A percentile compares a stretch with the other conserved stretches of the same genome.
Conservation (phyloP, 2,888 invertebrate genomes). For the Willowsia nigromaculata region DNA sequence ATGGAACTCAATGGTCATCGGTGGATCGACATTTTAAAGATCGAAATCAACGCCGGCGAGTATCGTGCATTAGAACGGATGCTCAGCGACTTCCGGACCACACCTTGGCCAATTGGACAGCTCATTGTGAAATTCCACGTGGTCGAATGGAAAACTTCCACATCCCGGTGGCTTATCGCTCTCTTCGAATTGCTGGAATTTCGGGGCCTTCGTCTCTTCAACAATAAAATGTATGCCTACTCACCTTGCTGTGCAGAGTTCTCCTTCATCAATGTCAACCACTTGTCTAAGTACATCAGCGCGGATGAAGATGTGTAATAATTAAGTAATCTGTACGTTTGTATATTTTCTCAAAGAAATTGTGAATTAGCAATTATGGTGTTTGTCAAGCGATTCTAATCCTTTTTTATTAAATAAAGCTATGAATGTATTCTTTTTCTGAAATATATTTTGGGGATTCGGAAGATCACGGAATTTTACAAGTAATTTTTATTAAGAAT, state of each 20-base stretch:
- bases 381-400: no score
- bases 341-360: no score
- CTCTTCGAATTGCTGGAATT: background rate
- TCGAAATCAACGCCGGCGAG: background rate
- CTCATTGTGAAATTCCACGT: background rate
- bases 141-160: background rate
- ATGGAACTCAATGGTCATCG: conserved; percentile 19
- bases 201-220: background rate
- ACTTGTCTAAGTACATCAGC: background rate
- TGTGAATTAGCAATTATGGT: no score
- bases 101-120: background rate
- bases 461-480: no score
- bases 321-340: no score
- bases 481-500: no score
- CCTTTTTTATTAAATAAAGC: no score
- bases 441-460: no score
- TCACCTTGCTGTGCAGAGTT: background rate
- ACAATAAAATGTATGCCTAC: background rate
- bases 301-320: background rate
- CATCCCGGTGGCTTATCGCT: background rate
- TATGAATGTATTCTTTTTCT: no score
- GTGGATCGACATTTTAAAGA: background rate
- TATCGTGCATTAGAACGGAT: conserved; percentile 1
- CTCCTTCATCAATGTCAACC: background rate
- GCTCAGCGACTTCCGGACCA: background rate